Percentiles rank a stretch among this genome's conserved stretches.
Conservation (phyloP, 2,888 invertebrate species). For the Tetanocera ferruginea region DNA sequence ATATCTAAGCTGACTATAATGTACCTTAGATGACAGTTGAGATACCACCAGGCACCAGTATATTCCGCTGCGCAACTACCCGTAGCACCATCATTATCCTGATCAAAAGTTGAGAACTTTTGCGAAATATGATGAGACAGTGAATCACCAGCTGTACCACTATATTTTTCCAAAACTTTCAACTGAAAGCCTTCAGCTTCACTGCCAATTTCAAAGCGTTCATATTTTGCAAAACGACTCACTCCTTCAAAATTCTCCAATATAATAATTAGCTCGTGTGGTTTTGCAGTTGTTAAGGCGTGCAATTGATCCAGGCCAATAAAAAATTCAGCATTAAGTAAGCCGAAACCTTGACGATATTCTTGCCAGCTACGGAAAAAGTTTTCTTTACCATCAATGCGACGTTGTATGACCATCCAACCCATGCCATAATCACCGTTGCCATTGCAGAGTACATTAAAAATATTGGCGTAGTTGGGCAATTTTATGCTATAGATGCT, state of each 20-base stretch:
- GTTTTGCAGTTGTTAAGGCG: conserved; percentile 45
- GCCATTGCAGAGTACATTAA: not conserved
- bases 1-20: not conserved
- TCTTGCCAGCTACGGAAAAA: conserved; percentile 49
- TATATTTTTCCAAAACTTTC: conserved; percentile 49
- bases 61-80: conserved; percentile 54
- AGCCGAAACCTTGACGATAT: conserved; percentile 54
- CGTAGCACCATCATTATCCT: conserved; percentile 56
- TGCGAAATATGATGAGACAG: conserved; percentile 53
- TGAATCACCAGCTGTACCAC: conserved; percentile 54
- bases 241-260: conserved; percentile 46
- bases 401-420: conserved; percentile 55
- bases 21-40: not conserved
- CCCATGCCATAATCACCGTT: conserved; percentile 38
- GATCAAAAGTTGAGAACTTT: conserved; percentile 56
- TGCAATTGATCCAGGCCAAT: conserved; percentile 55
- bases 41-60: conserved; percentile 57
- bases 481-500: not conserved
- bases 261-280: conserved; percentile 48
- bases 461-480: too few relatives aligned
- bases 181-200: conserved; percentile 53
- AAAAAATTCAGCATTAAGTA: conserved; percentile 52
- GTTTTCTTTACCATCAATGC: conserved; percentile 51
- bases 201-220: conserved; percentile 52
- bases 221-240: conserved; percentile 52